A percentile compares a stretch with the other conserved stretches of the same genome.
Evolutionary conservation across 2,797 vertebrate species (phyloP).

Genomic region (Falco naumanni): DNA sequence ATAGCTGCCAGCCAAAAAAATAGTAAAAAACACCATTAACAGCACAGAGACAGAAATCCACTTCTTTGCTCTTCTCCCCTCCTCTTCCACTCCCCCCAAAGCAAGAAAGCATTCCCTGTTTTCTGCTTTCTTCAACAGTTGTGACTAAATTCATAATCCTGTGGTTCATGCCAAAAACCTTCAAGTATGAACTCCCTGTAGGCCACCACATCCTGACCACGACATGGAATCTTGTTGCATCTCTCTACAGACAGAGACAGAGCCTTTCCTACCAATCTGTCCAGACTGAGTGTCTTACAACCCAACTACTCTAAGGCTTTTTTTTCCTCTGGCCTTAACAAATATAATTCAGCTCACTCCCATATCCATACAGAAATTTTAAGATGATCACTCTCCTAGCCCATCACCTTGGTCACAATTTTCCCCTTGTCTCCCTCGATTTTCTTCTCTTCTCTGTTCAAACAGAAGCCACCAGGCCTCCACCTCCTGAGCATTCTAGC

Average conservation of each 20-base stretch:
- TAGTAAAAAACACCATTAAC: fast-evolving
- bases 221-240: not conserved
- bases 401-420: not conserved
- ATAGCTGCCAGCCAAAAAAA: not conserved
- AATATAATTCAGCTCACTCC: not conserved
- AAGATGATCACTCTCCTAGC: not conserved
- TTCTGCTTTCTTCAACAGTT: not conserved
- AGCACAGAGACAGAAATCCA: not conserved
- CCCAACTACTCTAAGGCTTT: not conserved
- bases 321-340: not conserved
- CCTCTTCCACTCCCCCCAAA: not conserved
- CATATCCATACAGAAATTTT: not conserved
- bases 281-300: not conserved
- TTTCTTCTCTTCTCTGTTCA: not conserved
- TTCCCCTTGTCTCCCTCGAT: not conserved
- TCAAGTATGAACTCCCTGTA: not conserved
- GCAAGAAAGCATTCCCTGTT: not conserved
- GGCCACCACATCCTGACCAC: not conserved
- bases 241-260: not conserved
- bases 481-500: not conserved
- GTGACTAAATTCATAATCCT: not conserved
- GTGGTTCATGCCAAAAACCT: not conserved
- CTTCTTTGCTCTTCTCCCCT: not conserved
- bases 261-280: not conserved
- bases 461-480: not conserved